Conservation (phyloP, 2,797 vertebrate genomes). For the Arremon brunneinucha region DNA sequence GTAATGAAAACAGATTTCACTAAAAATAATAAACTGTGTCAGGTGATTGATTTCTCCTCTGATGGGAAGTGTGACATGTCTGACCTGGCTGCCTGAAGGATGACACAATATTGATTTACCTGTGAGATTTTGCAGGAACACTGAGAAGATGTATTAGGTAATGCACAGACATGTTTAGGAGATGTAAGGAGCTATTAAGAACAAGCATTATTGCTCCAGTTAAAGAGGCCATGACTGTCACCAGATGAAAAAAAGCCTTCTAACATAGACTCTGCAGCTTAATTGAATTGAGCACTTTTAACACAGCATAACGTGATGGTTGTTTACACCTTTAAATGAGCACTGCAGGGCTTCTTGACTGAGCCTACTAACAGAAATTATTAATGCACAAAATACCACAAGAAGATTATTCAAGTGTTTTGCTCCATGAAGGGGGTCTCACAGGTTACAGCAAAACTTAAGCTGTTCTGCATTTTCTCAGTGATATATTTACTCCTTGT, state of each 20-base stretch:
- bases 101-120: slow-evolving; percentile 47
- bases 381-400: background rate
- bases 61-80: background rate
- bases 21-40: slow-evolving; percentile 8
- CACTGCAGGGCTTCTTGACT: background rate
- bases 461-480: background rate
- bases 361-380: background rate
- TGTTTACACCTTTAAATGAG: slow-evolving; percentile 34
- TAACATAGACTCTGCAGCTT: background rate
- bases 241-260: background rate
- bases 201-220: background rate
- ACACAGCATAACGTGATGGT: background rate
- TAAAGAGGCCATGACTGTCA: slow-evolving; percentile 3
- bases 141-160: background rate
- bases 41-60: slow-evolving; percentile 34
- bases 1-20: slow-evolving; percentile 36
- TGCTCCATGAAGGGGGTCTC: background rate
- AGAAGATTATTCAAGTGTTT: background rate
- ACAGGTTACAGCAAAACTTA: background rate
- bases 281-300: slow-evolving; percentile 41
- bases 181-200: slow-evolving; percentile 16
- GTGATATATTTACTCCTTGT: background rate
- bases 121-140: background rate
- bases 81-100: slow-evolving; percentile 17
- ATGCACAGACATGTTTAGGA: background rate